Conservation (phyloP, 2,888 invertebrate genomes). For the Blastobasis adustella region DNA sequence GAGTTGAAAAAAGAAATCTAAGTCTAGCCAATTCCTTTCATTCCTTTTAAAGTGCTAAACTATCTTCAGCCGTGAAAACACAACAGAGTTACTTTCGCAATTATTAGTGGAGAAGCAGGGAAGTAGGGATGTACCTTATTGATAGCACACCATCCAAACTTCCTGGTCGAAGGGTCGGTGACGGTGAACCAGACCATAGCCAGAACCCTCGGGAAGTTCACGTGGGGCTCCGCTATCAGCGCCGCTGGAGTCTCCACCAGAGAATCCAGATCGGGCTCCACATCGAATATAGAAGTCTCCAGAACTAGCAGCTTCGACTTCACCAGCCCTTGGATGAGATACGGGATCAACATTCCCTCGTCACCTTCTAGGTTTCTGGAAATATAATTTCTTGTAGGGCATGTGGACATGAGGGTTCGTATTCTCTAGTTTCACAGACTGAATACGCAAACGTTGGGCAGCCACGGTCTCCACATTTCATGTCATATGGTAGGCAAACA, state of each 20-base stretch:
- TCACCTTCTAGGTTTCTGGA: conserved; percentile 58
- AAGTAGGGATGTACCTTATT: conserved; percentile 27
- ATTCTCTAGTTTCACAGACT: too few species aligned
- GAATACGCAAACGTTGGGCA: too few species aligned
- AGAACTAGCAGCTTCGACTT: conserved; percentile 39
- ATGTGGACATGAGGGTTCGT: too few species aligned
- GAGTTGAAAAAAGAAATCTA: too few species aligned
- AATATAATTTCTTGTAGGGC: background rate
- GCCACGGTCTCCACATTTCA: too few species aligned
- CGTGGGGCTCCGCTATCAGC: conserved; percentile 55
- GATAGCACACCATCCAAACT: conserved; percentile 52
- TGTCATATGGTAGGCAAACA: too few species aligned
- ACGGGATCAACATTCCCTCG: conserved; percentile 36
- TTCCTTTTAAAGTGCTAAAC: too few species aligned
- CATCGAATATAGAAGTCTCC: conserved; percentile 46
- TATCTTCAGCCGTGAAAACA: too few species aligned
- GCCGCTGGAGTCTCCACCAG: conserved; percentile 47
- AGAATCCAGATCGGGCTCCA: conserved; percentile 50
- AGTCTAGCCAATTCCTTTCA: too few species aligned
- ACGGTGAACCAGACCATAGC: conserved; percentile 49
- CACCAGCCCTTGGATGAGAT: conserved; percentile 40
- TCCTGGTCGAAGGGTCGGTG: conserved; percentile 42
- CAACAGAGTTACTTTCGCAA: too few species aligned
- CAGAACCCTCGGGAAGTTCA: conserved; percentile 51
- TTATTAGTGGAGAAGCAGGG: too few species aligned